Base-by-base conservation (phyloP, 2,113 vertebrate species). In the Anhinga rufa region DNA sequence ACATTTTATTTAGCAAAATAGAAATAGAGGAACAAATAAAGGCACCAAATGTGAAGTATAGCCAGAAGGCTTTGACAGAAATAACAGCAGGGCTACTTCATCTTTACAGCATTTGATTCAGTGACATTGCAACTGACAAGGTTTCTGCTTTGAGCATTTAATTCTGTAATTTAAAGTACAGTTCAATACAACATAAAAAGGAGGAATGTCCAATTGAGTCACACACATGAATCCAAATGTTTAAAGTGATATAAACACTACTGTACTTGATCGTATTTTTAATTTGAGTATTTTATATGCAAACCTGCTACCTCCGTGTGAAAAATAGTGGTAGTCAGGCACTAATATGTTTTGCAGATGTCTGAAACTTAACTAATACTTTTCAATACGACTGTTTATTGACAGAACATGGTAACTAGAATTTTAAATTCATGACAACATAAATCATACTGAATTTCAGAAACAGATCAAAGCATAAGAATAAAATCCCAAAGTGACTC, bases 11-110 rank as follows among this genome's bases (percentile, higher is more conserved):
- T 97, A 97, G 95, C 85, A 97, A 98, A 98, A 97, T 96, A 97
- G 98, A 97, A 98, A 96, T 94, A 97, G 95, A 98, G 95, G 97
- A 98, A 97, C 96, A 97, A 98, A 98, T 98, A 97, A 98, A 98
- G 96, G 94, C 94, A 96, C 94, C 93, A 98, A 98, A 98, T 97
- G 95, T 98, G 97, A 98, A 98, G 96, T 95, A 96, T 96, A 98
- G 97, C 97, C 97, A 95, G 97, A 97, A 98, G 97, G 97, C 95
- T 98, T 98, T 92, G 86, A 98, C 96, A 97, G 97, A 98, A 98
- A 98, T 97, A 98, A 97, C 96, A 98, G 97, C 96, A 94, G 94
- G 96, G 82, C 94, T 97, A 94, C 97, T 98, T 98, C 93, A 94
- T 97, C 92, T 97, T 97, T 96, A 95, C 88, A 98, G 92, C 94